Percentiles rank a stretch among this genome's conserved stretches.
Conservation (phyloP, 1,140 invertebrate species). For the Calephelis virginiensis region DNA sequence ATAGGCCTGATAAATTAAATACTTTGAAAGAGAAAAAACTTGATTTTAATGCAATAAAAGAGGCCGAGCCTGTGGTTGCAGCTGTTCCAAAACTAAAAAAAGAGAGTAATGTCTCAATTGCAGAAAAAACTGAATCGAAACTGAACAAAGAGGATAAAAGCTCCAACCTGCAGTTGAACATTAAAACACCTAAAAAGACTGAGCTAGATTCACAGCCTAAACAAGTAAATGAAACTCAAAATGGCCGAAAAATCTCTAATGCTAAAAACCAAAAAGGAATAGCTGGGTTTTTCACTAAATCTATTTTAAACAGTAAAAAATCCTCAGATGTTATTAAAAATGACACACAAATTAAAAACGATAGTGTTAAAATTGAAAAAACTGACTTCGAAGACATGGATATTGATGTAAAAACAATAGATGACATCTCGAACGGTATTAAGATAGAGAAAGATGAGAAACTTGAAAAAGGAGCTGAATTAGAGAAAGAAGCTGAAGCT, state of each 20-base stretch:
- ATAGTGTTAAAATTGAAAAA: constrained; percentile 27
- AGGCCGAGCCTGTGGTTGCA: constrained; percentile 29
- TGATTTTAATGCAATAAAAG: constrained; percentile 22
- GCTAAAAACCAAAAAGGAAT: constrained; percentile 52
- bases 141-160: constrained; percentile 13
- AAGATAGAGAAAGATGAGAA: constrained; percentile 17
- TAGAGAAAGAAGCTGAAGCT: constrained; percentile 20
- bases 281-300: constrained; percentile 61
- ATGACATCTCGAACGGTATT: constrained; percentile 28
- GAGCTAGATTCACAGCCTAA: constrained; percentile 29
- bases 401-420: constrained; percentile 19
- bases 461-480: not conserved
- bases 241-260: constrained; percentile 26
- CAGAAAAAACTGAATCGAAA: constrained; percentile 26
- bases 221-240: constrained; percentile 31
- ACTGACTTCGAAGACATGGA: constrained; percentile 26
- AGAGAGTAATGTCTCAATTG: constrained; percentile 24
- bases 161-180: constrained; percentile 21
- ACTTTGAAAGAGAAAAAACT: constrained; percentile 51
- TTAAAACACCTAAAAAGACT: constrained; percentile 43
- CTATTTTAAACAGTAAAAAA: constrained; percentile 34
- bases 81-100: constrained; percentile 37
- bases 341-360: constrained; percentile 23
- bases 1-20: constrained; percentile 47
- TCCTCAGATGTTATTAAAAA: constrained; percentile 27